These are phyloP conservation scores for Albula goreensis DNA, from an alignment of 2,113 vertebrate genomes.

Conservation along the genomic window DNA sequence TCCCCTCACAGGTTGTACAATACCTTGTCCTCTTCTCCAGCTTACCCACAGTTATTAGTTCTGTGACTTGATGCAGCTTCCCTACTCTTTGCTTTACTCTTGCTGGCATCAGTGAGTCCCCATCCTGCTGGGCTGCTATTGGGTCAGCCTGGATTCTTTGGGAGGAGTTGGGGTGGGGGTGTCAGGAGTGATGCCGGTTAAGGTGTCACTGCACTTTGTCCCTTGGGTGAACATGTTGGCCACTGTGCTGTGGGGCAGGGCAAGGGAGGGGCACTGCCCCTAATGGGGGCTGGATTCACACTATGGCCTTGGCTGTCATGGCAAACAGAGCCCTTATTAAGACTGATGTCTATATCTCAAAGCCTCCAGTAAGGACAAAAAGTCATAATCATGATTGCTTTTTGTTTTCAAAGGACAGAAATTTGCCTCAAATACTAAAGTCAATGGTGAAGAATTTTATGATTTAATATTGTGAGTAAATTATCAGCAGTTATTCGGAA, in stretches of 20 bases:
- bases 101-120: too few relatives aligned
- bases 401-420: neutral
- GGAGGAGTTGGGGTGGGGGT: neutral
- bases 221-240: neutral
- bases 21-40: too few relatives aligned
- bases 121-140: conserved; percentile 25
- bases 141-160: conserved; percentile 15
- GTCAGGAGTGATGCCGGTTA: neutral
- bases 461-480: too few relatives aligned
- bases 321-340: neutral
- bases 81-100: too few relatives aligned
- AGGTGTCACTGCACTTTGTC: neutral
- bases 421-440: too few relatives aligned
- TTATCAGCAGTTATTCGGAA: too few relatives aligned
- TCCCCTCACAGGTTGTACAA: neutral
- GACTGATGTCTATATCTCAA: neutral
- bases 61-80: too few relatives aligned
- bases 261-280: too few relatives aligned
- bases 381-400: neutral
- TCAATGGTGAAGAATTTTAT: too few relatives aligned
- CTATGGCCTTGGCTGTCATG: neutral
- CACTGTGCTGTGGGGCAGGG: neutral
- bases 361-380: neutral
- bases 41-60: too few relatives aligned
- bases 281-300: neutral